A percentile compares a stretch with the other conserved stretches of the same genome.
phyloP scores from a whole-genome alignment of 2,888 invertebrate genomes.

The Creontiades dilutus region DNA sequence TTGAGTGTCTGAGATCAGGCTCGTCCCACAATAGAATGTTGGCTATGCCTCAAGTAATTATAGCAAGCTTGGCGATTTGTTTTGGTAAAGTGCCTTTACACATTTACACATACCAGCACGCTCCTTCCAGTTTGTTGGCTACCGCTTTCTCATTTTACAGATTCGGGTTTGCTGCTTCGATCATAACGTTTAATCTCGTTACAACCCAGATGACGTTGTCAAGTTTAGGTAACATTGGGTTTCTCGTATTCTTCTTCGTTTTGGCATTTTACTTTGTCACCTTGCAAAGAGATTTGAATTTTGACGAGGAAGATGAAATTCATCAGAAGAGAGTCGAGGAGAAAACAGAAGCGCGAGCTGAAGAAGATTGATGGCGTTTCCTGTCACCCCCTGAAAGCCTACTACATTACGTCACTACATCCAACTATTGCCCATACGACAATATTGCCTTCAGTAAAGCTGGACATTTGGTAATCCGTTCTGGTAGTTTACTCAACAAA shows the following conservation, averaged over 20 bases:
- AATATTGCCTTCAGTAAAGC: too few species aligned
- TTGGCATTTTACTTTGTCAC: neutral
- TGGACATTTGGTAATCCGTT: too few species aligned
- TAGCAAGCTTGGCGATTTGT: neutral
- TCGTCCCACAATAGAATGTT: neutral
- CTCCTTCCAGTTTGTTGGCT: neutral
- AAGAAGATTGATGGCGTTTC: too few species aligned
- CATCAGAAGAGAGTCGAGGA: neutral
- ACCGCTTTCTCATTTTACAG: slow-evolving; percentile 15
- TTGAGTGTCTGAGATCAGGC: neutral
- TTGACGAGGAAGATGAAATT: neutral
- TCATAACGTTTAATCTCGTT: neutral
- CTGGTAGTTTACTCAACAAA: too few species aligned
- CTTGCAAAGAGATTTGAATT: neutral
- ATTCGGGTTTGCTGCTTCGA: neutral
- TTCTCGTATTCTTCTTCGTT: neutral
- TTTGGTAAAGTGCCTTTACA: neutral
- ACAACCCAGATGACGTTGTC: neutral
- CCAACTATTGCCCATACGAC: too few species aligned
- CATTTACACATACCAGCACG: neutral
- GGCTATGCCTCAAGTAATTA: neutral
- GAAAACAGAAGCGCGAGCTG: neutral
- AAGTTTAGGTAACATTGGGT: neutral
- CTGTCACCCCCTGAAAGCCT: too few species aligned
- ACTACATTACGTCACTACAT: too few species aligned